Percentiles rank a stretch among this genome's conserved stretches.
phyloP scores from a whole-genome alignment of 1,140 invertebrate genomes.

The Lepeophtheirus salmonis region DNA sequence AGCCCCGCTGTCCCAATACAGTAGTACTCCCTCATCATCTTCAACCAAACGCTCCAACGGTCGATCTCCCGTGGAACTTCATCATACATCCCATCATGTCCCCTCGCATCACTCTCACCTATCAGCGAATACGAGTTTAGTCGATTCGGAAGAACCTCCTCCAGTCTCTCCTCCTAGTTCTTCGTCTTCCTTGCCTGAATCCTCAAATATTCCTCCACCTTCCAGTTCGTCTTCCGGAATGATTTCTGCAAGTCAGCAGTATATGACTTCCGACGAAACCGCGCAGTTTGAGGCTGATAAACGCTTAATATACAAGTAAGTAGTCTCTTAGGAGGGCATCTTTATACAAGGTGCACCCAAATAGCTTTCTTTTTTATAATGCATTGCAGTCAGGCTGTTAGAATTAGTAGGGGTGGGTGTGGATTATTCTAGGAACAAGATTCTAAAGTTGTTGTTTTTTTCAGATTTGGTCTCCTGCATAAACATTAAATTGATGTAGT shows the following conservation, averaged over 20 bases:
- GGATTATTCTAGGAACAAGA: too few relatives aligned
- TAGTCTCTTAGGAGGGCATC: too few relatives aligned
- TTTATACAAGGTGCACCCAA: background rate
- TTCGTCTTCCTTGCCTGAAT: background rate
- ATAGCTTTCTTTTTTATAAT: too few relatives aligned
- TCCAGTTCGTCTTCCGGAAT: background rate
- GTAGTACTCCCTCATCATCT: background rate
- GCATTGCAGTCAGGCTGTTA: background rate
- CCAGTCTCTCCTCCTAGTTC: background rate
- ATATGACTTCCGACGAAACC: conserved; percentile 15
- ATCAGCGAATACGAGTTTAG: background rate
- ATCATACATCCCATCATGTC: background rate
- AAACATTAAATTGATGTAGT: too few relatives aligned
- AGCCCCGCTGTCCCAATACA: conserved; percentile 1
- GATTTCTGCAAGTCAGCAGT: background rate
- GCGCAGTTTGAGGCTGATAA: conserved; percentile 20
- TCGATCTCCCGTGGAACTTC: background rate
- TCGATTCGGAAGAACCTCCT: background rate
- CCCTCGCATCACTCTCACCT: background rate
- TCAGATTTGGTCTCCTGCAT: background rate
- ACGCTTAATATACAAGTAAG: conserved; percentile 20
- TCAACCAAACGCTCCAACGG: background rate
- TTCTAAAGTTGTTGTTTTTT: background rate
- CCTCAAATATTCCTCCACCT: background rate
- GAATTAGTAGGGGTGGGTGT: too few relatives aligned